Conservation (phyloP, 2,113 vertebrate genomes). For the cat (Felis catus) region DNA sequence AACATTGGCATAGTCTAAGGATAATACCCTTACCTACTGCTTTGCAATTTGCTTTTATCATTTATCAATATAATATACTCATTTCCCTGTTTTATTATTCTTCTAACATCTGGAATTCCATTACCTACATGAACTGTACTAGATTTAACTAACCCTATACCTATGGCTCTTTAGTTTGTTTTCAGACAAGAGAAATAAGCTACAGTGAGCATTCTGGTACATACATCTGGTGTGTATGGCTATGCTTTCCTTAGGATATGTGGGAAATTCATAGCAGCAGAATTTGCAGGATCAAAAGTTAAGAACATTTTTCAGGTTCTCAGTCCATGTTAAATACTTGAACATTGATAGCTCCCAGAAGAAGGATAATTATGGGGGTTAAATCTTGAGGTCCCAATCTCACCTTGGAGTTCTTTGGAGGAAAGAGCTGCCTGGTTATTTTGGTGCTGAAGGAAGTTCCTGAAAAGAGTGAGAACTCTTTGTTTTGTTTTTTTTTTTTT, state of each 20-base stretch:
- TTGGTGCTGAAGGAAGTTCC: neutral
- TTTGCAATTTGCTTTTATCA: neutral
- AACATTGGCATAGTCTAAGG: neutral
- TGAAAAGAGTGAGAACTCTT: neutral
- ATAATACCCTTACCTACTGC: neutral
- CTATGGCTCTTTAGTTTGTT: neutral
- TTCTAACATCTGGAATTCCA: constrained; percentile 31
- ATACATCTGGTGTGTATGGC: neutral
- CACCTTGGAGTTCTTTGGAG: neutral
- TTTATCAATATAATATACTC: neutral
- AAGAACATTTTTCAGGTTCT: constrained; percentile 22
- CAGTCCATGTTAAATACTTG: neutral
- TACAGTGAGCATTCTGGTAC: neutral
- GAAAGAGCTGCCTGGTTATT: neutral
- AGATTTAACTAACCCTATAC: neutral
- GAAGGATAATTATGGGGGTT: neutral
- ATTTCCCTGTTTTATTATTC: neutral
- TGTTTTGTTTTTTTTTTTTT: neutral
- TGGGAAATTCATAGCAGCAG: neutral
- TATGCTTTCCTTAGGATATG: neutral
- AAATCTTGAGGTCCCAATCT: neutral
- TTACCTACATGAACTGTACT: neutral
- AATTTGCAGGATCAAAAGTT: constrained; percentile 8
- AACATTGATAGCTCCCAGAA: neutral
- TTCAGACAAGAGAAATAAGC: constrained; percentile 1